A percentile compares a stretch with the other conserved stretches of the same genome.
Evolutionary conservation across 2,113 vertebrate genomes (phyloP).

Genomic region (Sebastes fasciatus): DNA sequence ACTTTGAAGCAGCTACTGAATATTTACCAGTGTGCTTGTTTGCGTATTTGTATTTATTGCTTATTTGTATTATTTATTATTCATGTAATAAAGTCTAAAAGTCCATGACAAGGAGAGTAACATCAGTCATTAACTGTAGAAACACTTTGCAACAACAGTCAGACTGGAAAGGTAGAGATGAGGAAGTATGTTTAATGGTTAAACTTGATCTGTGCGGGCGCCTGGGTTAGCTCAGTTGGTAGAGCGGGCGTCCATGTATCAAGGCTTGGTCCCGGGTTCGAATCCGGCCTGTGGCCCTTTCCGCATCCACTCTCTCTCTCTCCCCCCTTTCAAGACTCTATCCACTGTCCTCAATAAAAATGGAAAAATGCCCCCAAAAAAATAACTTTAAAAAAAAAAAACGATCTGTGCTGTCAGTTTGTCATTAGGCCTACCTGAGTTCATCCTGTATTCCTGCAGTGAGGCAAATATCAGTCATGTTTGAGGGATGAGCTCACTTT

Average conservation of each 20-base stretch:
- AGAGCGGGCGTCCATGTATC: too few species aligned
- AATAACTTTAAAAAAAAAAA: too few species aligned
- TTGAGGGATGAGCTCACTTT: slow-evolving; percentile 61
- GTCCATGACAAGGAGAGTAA: neutral
- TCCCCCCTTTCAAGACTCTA: too few species aligned
- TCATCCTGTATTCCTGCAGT: slow-evolving; percentile 20
- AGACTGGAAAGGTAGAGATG: neutral
- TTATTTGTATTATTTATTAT: neutral
- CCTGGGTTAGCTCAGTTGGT: too few species aligned
- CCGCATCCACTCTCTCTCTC: too few species aligned
- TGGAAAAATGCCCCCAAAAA: too few species aligned
- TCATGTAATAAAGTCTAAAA: neutral
- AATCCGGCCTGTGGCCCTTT: too few species aligned
- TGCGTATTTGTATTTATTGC: neutral
- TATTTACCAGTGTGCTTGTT: neutral
- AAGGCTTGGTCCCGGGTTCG: too few species aligned
- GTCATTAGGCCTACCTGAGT: slow-evolving; percentile 26
- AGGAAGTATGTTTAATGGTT: slow-evolving; percentile 6
- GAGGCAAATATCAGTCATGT: slow-evolving; percentile 47
- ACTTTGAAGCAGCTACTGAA: neutral
- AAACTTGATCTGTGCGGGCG: slow-evolving; percentile 18
- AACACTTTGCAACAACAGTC: neutral
- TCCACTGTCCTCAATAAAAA: too few species aligned
- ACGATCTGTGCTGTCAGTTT: slow-evolving; percentile 39
- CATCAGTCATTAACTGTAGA: too few species aligned